phyloP scores from a whole-genome alignment of 2,888 invertebrate species.

The Drosophila maculinotata region DNA sequence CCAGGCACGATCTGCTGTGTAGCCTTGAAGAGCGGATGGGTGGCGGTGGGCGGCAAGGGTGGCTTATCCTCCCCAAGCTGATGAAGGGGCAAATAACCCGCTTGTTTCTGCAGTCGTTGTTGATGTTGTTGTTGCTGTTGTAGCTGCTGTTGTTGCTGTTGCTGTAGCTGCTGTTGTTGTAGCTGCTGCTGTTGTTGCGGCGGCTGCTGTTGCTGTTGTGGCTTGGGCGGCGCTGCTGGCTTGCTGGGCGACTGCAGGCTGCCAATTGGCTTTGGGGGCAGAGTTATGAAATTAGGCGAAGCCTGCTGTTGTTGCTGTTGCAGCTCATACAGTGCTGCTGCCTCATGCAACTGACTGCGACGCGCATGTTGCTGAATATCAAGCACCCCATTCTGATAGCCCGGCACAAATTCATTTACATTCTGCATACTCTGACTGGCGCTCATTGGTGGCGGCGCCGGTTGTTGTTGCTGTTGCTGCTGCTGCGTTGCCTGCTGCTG shows the following conservation, averaged over 20 bases:
- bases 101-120: conserved; percentile 46
- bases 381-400: conserved; percentile 69
- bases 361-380: conserved; percentile 72
- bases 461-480: conserved; percentile 61
- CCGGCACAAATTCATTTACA: conserved; percentile 77
- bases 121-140: conserved; percentile 34
- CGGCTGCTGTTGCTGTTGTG: conserved; percentile 60
- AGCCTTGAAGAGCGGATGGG: conserved; percentile 88
- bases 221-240: conserved; percentile 70
- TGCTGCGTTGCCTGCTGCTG: conserved; percentile 57
- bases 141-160: conserved; percentile 40
- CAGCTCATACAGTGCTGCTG: conserved; percentile 85
- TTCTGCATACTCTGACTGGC: conserved; percentile 85
- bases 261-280: conserved; percentile 80
- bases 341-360: conserved; percentile 87
- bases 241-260: conserved; percentile 83
- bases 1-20: conserved; percentile 76
- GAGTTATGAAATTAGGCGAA: conserved; percentile 74
- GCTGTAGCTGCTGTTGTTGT: conserved; percentile 43
- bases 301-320: conserved; percentile 84
- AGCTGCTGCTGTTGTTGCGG: conserved; percentile 47
- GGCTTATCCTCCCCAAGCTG: conserved; percentile 85
- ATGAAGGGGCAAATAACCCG: conserved; percentile 51
- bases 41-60: conserved; percentile 89
- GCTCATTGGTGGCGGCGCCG: conserved; percentile 68